A percentile compares a stretch with the other conserved stretches of the same genome.
phyloP scores from a whole-genome alignment of 2,113 vertebrate genomes.

The Lophotis ruficrista region DNA sequence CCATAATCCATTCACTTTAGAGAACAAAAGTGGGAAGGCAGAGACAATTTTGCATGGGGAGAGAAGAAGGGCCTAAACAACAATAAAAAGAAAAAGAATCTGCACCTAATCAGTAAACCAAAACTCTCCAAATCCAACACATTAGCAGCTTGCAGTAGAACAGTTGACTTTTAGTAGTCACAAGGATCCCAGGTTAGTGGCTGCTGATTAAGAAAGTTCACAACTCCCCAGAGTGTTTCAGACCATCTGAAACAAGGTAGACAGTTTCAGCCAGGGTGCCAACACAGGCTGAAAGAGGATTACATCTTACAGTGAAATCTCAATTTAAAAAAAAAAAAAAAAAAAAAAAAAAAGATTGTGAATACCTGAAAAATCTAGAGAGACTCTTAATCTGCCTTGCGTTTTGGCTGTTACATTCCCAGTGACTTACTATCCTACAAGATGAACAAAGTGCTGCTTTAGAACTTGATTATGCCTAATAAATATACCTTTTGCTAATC shows the following conservation, averaged over 20 bases:
- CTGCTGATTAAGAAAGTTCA: not conserved
- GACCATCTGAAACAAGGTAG: not conserved
- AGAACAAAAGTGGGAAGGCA: not conserved
- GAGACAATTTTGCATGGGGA: not conserved
- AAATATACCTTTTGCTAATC: not conserved
- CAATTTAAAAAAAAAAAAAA: not conserved
- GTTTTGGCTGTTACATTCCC: not conserved
- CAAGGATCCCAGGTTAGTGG: not conserved
- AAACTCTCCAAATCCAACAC: not conserved
- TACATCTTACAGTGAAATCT: not conserved
- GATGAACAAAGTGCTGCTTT: not conserved
- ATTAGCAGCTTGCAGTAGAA: not conserved
- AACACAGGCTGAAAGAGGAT: not conserved
- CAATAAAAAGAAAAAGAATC: not conserved
- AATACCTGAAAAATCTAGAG: not conserved
- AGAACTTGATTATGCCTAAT: not conserved
- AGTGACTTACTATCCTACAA: not conserved
- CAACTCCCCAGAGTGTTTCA: not conserved
- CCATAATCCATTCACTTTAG: not conserved
- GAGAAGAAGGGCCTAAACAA: not conserved
- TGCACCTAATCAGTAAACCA: not conserved
- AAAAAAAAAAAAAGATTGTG: not conserved
- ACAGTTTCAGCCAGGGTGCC: not conserved
- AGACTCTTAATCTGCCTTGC: not conserved
- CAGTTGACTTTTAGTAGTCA: not conserved